Percentiles rank a stretch among this genome's conserved stretches.
Evolutionary conservation across 2,797 vertebrate genomes (phyloP).

Genomic region (Phoeniculus purpureus): DNA sequence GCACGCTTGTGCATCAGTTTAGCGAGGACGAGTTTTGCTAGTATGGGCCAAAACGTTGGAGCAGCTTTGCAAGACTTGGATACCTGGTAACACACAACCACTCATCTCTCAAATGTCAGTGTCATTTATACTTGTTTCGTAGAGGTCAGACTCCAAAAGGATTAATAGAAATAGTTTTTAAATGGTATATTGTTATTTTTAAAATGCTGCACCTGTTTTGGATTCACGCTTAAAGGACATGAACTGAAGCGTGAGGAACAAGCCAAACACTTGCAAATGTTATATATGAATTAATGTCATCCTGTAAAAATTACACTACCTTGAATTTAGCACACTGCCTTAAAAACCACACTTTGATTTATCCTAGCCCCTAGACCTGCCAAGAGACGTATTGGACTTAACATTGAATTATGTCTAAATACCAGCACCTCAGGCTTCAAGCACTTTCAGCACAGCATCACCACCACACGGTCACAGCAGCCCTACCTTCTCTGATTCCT

Average conservation of each 20-base stretch:
- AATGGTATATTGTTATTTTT: not conserved
- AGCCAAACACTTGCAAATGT: not conserved
- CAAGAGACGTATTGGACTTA: not conserved
- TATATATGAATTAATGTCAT: not conserved
- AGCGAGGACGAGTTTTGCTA: not conserved
- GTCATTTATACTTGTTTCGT: constrained; percentile 11
- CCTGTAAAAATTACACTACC: not conserved
- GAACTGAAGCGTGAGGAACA: not conserved
- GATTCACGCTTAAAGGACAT: not conserved
- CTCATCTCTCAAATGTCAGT: constrained; percentile 24
- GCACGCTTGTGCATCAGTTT: not conserved
- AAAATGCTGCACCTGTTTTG: not conserved
- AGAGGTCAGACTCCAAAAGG: not conserved
- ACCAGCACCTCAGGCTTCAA: not conserved
- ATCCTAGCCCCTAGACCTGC: not conserved
- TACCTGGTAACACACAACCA: not conserved
- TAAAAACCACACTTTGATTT: not conserved
- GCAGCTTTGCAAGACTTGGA: not conserved
- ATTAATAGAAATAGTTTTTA: not conserved
- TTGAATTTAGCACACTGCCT: not conserved
- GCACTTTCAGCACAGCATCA: not conserved
- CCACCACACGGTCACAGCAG: not conserved
- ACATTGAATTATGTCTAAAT: not conserved
- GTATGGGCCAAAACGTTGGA: not conserved
- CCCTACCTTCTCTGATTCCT: not conserved